A percentile compares a stretch with the other conserved stretches of the same genome.
Evolutionary conservation across 2,113 vertebrate genomes (phyloP).

Genomic region (Australoheros scitulus): DNA sequence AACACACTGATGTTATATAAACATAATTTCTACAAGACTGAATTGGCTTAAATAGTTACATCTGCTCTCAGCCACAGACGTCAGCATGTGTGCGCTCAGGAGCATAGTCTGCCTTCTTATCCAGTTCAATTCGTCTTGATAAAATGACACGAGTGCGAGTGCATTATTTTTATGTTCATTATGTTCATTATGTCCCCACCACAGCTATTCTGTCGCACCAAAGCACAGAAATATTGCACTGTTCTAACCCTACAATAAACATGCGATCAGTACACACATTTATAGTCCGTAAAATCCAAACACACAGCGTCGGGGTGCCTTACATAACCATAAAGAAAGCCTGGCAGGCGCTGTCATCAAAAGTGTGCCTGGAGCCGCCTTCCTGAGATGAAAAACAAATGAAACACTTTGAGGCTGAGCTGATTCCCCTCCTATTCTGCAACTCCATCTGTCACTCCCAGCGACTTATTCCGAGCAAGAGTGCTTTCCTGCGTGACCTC

Average conservation of each 20-base stretch:
- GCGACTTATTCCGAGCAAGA: slow-evolving; percentile 67
- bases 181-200: slow-evolving; percentile 2
- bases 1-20: not conserved
- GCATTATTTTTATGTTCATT: slow-evolving; percentile 14
- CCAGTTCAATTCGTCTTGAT: slow-evolving; percentile 7
- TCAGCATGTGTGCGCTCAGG: not conserved
- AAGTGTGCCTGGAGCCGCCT: slow-evolving; percentile 53
- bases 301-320: slow-evolving; percentile 32
- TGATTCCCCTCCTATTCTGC: slow-evolving; percentile 54
- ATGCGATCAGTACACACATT: slow-evolving; percentile 25
- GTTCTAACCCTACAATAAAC: slow-evolving; percentile 11
- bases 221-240: not conserved
- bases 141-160: not conserved
- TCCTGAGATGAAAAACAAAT: slow-evolving; percentile 73
- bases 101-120: not conserved
- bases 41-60: not conserved
- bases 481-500: slow-evolving; percentile 68
- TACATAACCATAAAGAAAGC: slow-evolving; percentile 58
- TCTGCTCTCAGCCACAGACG: not conserved
- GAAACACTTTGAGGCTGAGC: slow-evolving; percentile 69
- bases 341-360: slow-evolving; percentile 51
- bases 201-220: not conserved
- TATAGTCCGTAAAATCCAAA: slow-evolving; percentile 41
- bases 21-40: not conserved
- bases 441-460: slow-evolving; percentile 74